Conservation (phyloP, 2,888 invertebrate genomes). For the Cyrtodaria siliqua region DNA sequence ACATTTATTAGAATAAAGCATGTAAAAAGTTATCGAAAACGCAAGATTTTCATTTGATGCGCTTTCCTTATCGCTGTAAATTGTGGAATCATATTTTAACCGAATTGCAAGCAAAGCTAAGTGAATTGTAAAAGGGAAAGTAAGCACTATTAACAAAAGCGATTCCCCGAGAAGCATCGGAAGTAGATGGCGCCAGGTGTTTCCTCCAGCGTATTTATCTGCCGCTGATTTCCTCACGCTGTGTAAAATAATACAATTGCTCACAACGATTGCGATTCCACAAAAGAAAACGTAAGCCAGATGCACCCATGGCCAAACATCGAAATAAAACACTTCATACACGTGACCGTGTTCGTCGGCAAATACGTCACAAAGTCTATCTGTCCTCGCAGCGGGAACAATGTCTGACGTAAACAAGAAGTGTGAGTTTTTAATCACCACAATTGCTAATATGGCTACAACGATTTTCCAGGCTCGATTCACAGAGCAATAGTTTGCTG, state of each 20-base stretch:
- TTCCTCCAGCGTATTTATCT: slow-evolving; percentile 34
- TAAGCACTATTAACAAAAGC: slow-evolving; percentile 67
- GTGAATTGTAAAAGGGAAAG: slow-evolving; percentile 74
- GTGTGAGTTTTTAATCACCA: slow-evolving; percentile 71
- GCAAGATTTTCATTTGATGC: slow-evolving; percentile 61
- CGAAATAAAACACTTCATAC: slow-evolving; percentile 65
- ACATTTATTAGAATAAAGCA: slow-evolving; percentile 77
- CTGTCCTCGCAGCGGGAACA: slow-evolving; percentile 61
- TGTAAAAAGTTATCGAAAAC: slow-evolving; percentile 75
- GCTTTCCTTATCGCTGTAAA: slow-evolving; percentile 59
- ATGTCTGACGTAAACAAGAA: slow-evolving; percentile 69
- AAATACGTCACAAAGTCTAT: slow-evolving; percentile 73
- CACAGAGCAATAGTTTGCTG: slow-evolving; percentile 59
- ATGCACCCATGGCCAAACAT: slow-evolving; percentile 75
- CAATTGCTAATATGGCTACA: slow-evolving; percentile 50
- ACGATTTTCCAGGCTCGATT: slow-evolving; percentile 70
- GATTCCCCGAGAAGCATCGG: slow-evolving; percentile 77
- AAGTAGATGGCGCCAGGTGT: slow-evolving; percentile 66
- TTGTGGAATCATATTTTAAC: slow-evolving; percentile 52
- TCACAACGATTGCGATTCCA: slow-evolving; percentile 67
- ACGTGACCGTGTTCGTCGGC: slow-evolving; percentile 37
- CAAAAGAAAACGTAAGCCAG: slow-evolving; percentile 63
- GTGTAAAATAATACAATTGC: slow-evolving; percentile 71
- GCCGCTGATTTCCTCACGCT: slow-evolving; percentile 64
- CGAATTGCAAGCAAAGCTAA: slow-evolving; percentile 59